A percentile compares a stretch with the other conserved stretches of the same genome.
These are phyloP conservation scores for Dissostichus mawsoni DNA, from an alignment of 2,113 vertebrate species.

Conservation along the genomic window DNA sequence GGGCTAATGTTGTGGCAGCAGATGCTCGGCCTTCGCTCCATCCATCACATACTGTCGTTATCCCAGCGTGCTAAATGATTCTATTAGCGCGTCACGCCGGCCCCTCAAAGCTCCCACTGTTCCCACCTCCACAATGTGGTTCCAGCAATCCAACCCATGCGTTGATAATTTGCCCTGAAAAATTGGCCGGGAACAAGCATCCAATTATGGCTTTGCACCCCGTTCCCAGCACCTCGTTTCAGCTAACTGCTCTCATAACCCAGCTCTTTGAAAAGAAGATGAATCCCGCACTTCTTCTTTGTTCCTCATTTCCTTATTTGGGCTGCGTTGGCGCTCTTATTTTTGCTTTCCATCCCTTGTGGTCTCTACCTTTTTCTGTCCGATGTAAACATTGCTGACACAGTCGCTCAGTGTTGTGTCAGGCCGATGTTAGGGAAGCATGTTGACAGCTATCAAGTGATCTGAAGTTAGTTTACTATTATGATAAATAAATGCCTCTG, in stretches of 20 bases:
- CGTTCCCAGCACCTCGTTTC: constrained; percentile 69
- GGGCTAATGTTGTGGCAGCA: constrained; percentile 47
- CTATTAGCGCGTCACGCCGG: constrained; percentile 72
- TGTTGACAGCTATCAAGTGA: constrained; percentile 66
- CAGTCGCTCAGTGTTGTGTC: constrained; percentile 10
- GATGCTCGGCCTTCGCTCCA: constrained; percentile 49
- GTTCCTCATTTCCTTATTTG: constrained; percentile 5
- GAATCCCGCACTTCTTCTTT: constrained; percentile 33
- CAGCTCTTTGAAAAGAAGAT: constrained; percentile 55
- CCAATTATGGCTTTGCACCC: constrained; percentile 78
- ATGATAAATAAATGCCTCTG: constrained; percentile 62
- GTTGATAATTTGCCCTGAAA: constrained; percentile 78
- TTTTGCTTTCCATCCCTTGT: neutral
- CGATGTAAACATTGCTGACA: constrained; percentile 19
- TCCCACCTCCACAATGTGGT: constrained; percentile 71
- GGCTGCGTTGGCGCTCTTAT: neutral
- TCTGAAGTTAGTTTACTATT: constrained; percentile 56
- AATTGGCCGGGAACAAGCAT: constrained; percentile 68
- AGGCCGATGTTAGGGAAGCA: neutral
- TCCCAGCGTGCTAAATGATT: constrained; percentile 74
- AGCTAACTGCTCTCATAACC: constrained; percentile 67
- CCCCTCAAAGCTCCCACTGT: constrained; percentile 76
- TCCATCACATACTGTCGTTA: constrained; percentile 76
- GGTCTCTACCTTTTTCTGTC: neutral
- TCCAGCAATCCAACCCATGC: constrained; percentile 70